A percentile compares a stretch with the other conserved stretches of the same genome.
Evolutionary conservation across 2,888 invertebrate species (phyloP).

Genomic region (Antheraea assamensis): DNA sequence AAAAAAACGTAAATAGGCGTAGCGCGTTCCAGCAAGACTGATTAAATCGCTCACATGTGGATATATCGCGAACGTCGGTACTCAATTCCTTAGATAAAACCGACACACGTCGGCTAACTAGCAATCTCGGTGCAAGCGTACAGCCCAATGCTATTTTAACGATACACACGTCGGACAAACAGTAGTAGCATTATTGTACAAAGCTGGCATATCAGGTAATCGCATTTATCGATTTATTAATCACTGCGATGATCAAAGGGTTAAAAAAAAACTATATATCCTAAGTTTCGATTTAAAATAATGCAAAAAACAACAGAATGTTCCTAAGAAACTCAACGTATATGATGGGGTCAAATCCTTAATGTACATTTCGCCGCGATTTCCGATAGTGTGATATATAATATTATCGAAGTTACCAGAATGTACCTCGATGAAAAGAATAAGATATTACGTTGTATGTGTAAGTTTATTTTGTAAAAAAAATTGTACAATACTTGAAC

Average conservation of each 20-base stretch:
- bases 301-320: background rate
- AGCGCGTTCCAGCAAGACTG: background rate
- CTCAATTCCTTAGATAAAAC: background rate
- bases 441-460: background rate
- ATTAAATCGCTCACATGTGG: background rate
- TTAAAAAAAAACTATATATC: background rate
- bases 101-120: background rate
- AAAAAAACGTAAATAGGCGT: background rate
- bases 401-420: constrained; percentile 26
- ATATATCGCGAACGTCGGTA: background rate
- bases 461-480: background rate
- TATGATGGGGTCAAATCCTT: background rate
- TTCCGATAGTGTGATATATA: background rate
- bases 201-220: too few species aligned
- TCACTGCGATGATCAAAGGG: background rate
- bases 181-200: too few species aligned
- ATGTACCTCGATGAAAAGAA: constrained; percentile 20
- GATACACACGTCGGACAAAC: background rate
- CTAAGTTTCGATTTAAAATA: background rate
- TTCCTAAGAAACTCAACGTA: constrained; percentile 3
- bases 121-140: background rate
- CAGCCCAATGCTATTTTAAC: background rate
- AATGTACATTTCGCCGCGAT: background rate
- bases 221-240: too few species aligned
- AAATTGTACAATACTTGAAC: background rate